Base-by-base conservation (phyloP, 1,140 invertebrate species). In the Megathymus violae region DNA sequence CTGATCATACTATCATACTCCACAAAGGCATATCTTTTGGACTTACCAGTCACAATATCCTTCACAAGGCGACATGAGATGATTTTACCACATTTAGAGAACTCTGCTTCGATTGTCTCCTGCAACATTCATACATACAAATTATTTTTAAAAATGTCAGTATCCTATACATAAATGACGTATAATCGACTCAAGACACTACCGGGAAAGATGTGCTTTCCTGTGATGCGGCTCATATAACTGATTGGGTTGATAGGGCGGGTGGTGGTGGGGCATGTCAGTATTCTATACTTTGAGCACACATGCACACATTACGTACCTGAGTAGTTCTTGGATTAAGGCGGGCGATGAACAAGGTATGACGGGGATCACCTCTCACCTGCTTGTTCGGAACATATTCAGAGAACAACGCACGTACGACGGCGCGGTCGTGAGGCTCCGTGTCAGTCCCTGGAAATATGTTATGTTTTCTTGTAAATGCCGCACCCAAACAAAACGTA, bases 11-110 rank as follows among this genome's bases (percentile, higher is more conserved):
- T 76, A 67, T 94, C 93, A 92, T 94, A 97, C 88, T 98, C 97
- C 7, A 98, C 92, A 91, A 98, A 98, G 3, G 94, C 96, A 89
- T 98, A 98, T 41, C 96, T 93, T 82, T 95, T 94, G 0, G 96
- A 96, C 66, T 94, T 92, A 0, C 97, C 96, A 4, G 97, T 98
- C 0, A 98, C 95, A 52, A 97, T 93, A 74, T 97, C 96, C 71
- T 93, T 92, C 11, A 98, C 94, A 5, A 98, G 72, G 59, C 94
- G 92, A 34, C 94, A 94, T 6, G 93, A 92, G 40, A 93, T 74
- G 15, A 98, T 93, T 67, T 93, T 92, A 0, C 96, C 96, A 87
- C 91, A 94, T 61, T 92, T 90, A 34, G 92, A 92, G 88, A 97
- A 97, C 76, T 93, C 92, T 89, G 94, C 75, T 36, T 81, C 68